Base-by-base conservation (phyloP, 2,888 invertebrate genomes). In the Dynastes grantii region DNA sequence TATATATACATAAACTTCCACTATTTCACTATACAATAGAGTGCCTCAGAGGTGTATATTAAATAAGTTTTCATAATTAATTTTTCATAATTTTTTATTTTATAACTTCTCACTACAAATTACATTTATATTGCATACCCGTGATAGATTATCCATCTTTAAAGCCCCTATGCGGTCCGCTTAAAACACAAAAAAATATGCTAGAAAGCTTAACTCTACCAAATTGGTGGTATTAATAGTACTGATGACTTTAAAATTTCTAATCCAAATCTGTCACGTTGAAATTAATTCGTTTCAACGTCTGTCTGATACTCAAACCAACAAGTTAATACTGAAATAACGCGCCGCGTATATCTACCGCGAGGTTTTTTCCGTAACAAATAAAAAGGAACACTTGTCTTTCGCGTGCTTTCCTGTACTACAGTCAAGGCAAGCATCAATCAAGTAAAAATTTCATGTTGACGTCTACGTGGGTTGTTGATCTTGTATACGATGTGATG, bases 371-470 rank as follows among this genome's bases (percentile, higher is more conserved):
- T 67, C 51, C 49, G 0, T 49, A 3, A 68, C 49, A n/a, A 51
- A 51, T 51, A 51, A 68, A 29, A 68, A 68, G n/a, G 11, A 68
- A 51, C 68, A 51, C 65, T 40, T 65, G 65, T 65, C 65, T 64
- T 64, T 45, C 67, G 49, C 67, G 67, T 67, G 67, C 67, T 67
- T 22, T 68, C 29, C 68, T 68, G 53, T 51, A 29, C 51, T 68
- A 51, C 68, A 68, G 51, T 49, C 68, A 51, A 68, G 68, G 51
- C 49, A 51, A 49, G 49, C 68, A 68, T 68, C 68, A 68, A 68
- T 68, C 68, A 68, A 68, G 68, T 68, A 68, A 68, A 68, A 68
- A 68, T 68, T 68, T 68, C 68, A 27, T 40, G 68, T 51, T 68
- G 68, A 68, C 68, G 51, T 68, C 51, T 29, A 68, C 68, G 68